Evolutionary conservation across 2,797 vertebrate genomes (phyloP), one percentile per base, ranked within the genome.

Genomic region (Lepidocolaptes lacrymiger): DNA sequence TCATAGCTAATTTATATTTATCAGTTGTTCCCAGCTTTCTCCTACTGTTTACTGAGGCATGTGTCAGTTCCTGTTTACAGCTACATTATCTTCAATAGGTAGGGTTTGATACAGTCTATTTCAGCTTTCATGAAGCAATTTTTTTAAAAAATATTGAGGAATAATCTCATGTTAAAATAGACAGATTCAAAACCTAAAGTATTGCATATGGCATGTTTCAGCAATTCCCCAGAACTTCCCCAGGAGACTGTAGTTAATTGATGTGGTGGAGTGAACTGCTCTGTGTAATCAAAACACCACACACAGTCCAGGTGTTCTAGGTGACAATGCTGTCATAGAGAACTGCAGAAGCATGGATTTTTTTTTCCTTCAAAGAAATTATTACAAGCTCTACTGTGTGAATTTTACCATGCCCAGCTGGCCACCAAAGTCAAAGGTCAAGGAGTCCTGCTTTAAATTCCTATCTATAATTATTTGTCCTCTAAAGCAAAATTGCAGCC

Each of bases 1-100:
- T 56, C 62, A 43, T 56, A 63, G 66, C 39, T 94, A 63, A 88
- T 93, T 83, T 93, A 79, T 95, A 88, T 46, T 22, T 72, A 71
- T 61, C 63, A 49, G 20, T 76, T 81, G n/a, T 69, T 93, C 15
- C 62, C 73, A 91, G 73, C 28, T 84, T 96, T 88, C 76, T 91
- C 37, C 55, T 76, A 18, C 51, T 58, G 43, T 78, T 94, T 72
- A 75, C 5, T 79, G 39, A 84, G 58, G 54, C 17, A 37, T 72
- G 36, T 86, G 88, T 85, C 64, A 55, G 62, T 72, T 88, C 78
- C 76, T 95, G 32, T 71, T 87, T 91, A 79, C 67, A 74, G 49
- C 75, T 58, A 26, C 4, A 17, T 78, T 73, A 44, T 37, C 90
- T 89, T 82, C 76, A 88, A 46, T 63, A 78, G 2, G 7, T 44